Conservation (phyloP, 2,888 invertebrate species). For the Dolichomitus sp. region DNA sequence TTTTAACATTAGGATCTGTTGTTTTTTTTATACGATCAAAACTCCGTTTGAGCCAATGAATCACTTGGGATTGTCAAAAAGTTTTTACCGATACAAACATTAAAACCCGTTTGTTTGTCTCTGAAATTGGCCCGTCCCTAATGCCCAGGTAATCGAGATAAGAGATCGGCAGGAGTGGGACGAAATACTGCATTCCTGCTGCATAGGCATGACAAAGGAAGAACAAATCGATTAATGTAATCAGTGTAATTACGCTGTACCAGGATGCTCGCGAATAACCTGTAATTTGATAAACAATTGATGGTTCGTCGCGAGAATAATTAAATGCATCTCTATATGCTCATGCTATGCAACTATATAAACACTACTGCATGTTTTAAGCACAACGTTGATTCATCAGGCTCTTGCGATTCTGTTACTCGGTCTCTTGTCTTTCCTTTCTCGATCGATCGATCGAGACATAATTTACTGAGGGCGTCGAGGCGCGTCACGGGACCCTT, state of each 20-base stretch:
- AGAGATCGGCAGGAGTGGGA: neutral
- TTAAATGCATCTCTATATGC: constrained; percentile 4
- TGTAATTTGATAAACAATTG: constrained; percentile 60
- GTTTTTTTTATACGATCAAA: neutral
- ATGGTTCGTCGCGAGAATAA: constrained; percentile 43
- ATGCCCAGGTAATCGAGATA: neutral
- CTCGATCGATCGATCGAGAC: constrained; percentile 53
- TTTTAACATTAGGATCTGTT: too few relatives aligned
- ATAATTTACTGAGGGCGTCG: constrained; percentile 41
- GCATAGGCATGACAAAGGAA: neutral
- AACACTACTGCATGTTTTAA: neutral
- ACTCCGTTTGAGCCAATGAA: neutral
- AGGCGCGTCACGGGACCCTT: constrained; percentile 26
- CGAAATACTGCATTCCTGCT: neutral
- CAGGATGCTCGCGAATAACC: constrained; percentile 31
- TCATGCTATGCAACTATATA: neutral
- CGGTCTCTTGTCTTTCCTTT: constrained; percentile 10
- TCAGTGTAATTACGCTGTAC: neutral
- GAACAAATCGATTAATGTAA: neutral
- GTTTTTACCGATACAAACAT: too few relatives aligned
- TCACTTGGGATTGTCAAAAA: neutral
- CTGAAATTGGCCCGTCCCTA: neutral
- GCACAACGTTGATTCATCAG: constrained; percentile 1
- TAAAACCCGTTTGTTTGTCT: neutral
- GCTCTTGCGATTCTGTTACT: neutral